A percentile compares a stretch with the other conserved stretches of the same genome.
phyloP scores from a whole-genome alignment of 92 coral and sea anemone species.

The Porites cylindrica region DNA sequence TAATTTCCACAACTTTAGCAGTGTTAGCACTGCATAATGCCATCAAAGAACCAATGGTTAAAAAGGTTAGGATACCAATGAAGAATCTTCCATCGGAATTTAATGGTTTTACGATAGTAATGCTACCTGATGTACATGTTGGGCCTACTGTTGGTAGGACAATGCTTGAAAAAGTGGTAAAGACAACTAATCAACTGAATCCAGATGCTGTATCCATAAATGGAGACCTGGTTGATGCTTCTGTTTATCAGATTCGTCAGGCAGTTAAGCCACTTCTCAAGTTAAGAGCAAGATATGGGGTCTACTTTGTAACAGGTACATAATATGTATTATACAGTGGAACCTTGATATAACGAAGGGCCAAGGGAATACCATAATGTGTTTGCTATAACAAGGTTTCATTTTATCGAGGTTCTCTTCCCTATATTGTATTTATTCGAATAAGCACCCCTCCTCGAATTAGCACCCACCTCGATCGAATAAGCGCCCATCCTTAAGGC shows the following conservation, averaged over 20 bases:
- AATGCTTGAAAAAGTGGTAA: slow-evolving; percentile 72
- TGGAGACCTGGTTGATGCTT: slow-evolving; percentile 87
- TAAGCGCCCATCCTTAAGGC: no score
- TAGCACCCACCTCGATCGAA: no score
- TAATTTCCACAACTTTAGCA: slow-evolving; percentile 52
- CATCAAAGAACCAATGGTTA: slow-evolving; percentile 63
- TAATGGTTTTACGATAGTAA: slow-evolving; percentile 72
- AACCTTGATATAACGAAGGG: no score
- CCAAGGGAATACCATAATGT: no score
- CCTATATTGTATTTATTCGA: no score
- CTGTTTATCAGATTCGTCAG: slow-evolving; percentile 83
- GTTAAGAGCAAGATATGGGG: slow-evolving; percentile 83
- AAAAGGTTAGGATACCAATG: slow-evolving; percentile 62
- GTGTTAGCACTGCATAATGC: slow-evolving; percentile 65
- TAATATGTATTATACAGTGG: no score
- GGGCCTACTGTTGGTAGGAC: slow-evolving; percentile 85
- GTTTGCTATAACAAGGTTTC: no score
- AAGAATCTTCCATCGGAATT: slow-evolving; percentile 74
- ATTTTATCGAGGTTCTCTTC: no score
- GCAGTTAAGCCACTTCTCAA: slow-evolving; percentile 84
- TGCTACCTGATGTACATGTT: slow-evolving; percentile 84
- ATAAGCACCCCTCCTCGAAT: no score
- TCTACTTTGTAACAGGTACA: slow-evolving; percentile 84
- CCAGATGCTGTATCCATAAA: slow-evolving; percentile 83
- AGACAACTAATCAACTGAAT: slow-evolving; percentile 64